Evolutionary conservation across 2,888 invertebrate species (phyloP).

Genomic region (Ypsolopha sequella): DNA sequence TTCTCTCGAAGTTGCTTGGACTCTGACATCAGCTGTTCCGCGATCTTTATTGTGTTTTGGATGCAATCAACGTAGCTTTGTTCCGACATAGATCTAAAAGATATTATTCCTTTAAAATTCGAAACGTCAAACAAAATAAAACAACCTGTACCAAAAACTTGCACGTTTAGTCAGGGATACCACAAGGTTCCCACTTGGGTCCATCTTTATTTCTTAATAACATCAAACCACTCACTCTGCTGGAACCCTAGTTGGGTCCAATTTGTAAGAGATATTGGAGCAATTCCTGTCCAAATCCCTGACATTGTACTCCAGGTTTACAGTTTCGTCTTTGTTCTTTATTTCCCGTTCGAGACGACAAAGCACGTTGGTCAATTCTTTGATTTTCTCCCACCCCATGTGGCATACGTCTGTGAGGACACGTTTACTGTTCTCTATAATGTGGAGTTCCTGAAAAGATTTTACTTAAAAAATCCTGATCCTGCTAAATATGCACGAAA

Average conservation of each 20-base stretch:
- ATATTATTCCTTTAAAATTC: background rate
- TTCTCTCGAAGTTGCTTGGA: constrained; percentile 83
- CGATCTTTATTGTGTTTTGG: constrained; percentile 80
- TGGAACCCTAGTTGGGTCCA: constrained; percentile 81
- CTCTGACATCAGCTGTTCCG: constrained; percentile 85
- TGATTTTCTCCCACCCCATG: constrained; percentile 83
- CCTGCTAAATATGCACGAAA: too few relatives aligned
- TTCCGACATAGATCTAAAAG: constrained; percentile 75
- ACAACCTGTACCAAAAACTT: too few relatives aligned
- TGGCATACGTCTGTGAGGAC: constrained; percentile 53
- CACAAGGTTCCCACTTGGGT: background rate
- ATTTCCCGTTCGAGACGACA: constrained; percentile 80
- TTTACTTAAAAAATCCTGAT: background rate
- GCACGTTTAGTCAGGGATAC: background rate
- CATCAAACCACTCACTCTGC: constrained; percentile 64
- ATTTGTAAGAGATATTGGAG: constrained; percentile 84
- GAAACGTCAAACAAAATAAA: too few relatives aligned
- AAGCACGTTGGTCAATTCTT: constrained; percentile 79
- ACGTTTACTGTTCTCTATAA: constrained; percentile 58
- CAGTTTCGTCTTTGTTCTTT: constrained; percentile 84
- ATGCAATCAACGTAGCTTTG: constrained; percentile 88
- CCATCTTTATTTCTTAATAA: background rate
- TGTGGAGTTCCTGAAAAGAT: constrained; percentile 49
- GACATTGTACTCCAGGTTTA: constrained; percentile 81
- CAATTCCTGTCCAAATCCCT: constrained; percentile 81